Conservation (phyloP, 2,797 vertebrate species). For the Lerista edwardsae region DNA sequence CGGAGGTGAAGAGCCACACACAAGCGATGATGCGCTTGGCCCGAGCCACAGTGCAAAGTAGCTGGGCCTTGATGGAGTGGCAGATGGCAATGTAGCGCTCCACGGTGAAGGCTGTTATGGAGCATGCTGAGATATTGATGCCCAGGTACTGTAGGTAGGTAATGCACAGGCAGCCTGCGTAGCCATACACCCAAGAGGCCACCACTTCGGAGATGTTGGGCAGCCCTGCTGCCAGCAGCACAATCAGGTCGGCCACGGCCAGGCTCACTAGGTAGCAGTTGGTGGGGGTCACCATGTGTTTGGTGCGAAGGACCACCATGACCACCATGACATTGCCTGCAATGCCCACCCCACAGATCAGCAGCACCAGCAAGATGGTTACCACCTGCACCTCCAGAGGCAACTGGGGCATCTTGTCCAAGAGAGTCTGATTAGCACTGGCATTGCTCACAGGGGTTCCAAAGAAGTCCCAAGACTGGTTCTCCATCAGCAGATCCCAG, state of each 20-base stretch:
- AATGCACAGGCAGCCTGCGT: slow-evolving; percentile 86
- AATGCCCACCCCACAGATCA: slow-evolving; percentile 87
- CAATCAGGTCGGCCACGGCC: slow-evolving; percentile 86
- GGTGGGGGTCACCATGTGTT: slow-evolving; percentile 90
- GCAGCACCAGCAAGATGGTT: slow-evolving; percentile 82
- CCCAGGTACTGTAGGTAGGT: slow-evolving; percentile 91
- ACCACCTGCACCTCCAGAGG: slow-evolving; percentile 83
- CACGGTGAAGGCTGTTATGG: slow-evolving; percentile 87
- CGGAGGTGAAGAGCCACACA: slow-evolving; percentile 86
- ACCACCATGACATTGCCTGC: slow-evolving; percentile 88
- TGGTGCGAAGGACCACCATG: slow-evolving; percentile 85
- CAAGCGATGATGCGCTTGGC: slow-evolving; percentile 87
- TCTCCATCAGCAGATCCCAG: slow-evolving; percentile 59
- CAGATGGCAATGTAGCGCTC: slow-evolving; percentile 91
- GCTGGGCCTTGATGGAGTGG: slow-evolving; percentile 87
- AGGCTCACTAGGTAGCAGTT: slow-evolving; percentile 92
- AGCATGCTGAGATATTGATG: slow-evolving; percentile 89
- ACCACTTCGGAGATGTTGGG: slow-evolving; percentile 87
- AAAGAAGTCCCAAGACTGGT: slow-evolving; percentile 49
- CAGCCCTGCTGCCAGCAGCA: slow-evolving; percentile 86
- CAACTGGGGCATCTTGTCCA: slow-evolving; percentile 80
- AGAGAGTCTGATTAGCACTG: slow-evolving; percentile 39
- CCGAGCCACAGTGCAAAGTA: slow-evolving; percentile 85
- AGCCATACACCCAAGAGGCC: slow-evolving; percentile 87
- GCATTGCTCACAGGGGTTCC: slow-evolving; percentile 23